These are phyloP conservation scores for Craseonycteris thonglongyai DNA, from an alignment of 2,113 vertebrate genomes.

Conservation along the genomic window DNA sequence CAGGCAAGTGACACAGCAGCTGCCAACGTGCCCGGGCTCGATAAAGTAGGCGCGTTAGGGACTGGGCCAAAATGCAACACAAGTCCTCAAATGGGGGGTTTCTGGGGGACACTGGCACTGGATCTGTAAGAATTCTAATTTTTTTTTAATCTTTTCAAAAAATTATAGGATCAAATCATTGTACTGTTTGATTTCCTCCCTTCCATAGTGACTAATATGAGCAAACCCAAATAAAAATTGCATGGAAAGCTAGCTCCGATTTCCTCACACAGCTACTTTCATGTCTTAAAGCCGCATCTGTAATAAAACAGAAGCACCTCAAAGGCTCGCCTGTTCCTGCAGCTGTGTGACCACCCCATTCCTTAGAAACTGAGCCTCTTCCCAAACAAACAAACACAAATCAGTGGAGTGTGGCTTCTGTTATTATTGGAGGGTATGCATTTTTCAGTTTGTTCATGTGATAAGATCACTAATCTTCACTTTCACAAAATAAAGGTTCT, in stretches of 20 bases:
- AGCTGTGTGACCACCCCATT: not conserved
- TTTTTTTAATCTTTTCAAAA: constrained; percentile 36
- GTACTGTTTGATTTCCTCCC: not conserved
- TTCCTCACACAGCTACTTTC: not conserved
- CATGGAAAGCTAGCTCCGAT: not conserved
- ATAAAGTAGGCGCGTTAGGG: not conserved
- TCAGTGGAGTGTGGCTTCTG: not conserved
- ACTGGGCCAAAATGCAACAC: not conserved
- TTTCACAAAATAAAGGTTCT: not conserved
- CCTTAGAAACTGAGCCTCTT: not conserved
- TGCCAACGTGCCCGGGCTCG: not conserved
- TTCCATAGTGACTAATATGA: not conserved
- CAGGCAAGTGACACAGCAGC: not conserved
- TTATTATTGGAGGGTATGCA: not conserved
- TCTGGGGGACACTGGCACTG: constrained; percentile 16
- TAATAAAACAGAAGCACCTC: not conserved
- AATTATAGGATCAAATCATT: not conserved
- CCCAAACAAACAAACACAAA: not conserved
- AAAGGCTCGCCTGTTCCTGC: not conserved
- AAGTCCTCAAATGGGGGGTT: not conserved
- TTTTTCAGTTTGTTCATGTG: not conserved
- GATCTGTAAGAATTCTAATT: not conserved
- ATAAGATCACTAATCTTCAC: not conserved
- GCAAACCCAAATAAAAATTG: constrained; percentile 6
- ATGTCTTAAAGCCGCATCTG: not conserved